Evolutionary conservation across 1,140 invertebrate genomes (phyloP), one percentile per base, ranked within the genome.

Genomic region (Xylocopa sonorina): DNA sequence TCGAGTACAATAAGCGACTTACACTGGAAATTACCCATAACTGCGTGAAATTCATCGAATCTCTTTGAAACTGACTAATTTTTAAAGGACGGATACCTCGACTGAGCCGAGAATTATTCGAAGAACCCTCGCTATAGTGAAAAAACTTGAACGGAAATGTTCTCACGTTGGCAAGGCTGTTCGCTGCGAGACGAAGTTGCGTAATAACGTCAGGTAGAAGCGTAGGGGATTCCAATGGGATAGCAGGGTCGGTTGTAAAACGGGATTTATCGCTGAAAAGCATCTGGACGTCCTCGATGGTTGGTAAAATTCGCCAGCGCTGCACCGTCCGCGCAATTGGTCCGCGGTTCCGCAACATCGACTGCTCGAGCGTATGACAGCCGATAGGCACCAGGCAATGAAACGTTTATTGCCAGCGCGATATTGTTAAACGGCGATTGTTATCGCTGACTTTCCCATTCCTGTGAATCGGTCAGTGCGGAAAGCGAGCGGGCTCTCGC

Each of bases 371-470:
- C 41, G 16, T 73, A 38, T 34, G 71, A 73, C 60, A 43, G 38
- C 6, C 73, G 73, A 57, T 76, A 27, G 50, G 21, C 41, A 43
- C 29, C 2, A 53, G 63, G 63, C 43, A 76, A 57, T 57, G 73
- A 68, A 68, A 68, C 63, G 73, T 14, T 68, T 76, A 64, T 76
- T 68, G 24, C 46, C 29, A 46, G 72, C 72, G 24, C 50, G 60
- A 75, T 75, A 75, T 75, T 68, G 73, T 76, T 68, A 46, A 68
- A 43, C 73, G 63, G 34, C 43, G 73, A 76, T 76, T 64, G 73
- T 76, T 76, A 76, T 76, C 73, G 63, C 3, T 9, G 50, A 55
- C 73, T 76, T 76, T 76, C 73, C 73, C 73, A 76, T 76, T 76
- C 73, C 73, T 76, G 73, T 68, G 73, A 76, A 68, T 76, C 73